Evolutionary conservation across 2,113 vertebrate species (phyloP).

Genomic region (Pollachius pollachius): DNA sequence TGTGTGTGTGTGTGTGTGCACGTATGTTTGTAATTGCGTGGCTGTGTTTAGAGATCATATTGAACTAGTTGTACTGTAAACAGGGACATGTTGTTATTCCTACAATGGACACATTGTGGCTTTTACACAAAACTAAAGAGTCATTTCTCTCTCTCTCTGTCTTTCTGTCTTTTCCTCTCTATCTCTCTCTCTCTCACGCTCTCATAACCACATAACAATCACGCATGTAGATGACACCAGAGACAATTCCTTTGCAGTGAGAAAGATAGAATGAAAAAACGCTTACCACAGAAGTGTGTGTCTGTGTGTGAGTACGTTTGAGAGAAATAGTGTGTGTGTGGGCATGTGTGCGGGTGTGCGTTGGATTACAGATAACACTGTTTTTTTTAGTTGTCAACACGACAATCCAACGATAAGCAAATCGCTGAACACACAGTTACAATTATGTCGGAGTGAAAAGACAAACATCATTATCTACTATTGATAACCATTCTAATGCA

Average conservation of each 20-base stretch:
- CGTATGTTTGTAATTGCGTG: too few species aligned
- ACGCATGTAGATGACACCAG: constrained; percentile 1
- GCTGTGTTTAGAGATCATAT: background rate
- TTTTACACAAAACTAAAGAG: constrained; percentile 49
- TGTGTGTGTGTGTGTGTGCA: too few species aligned
- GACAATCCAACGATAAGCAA: constrained; percentile 18
- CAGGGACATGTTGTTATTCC: constrained; percentile 37
- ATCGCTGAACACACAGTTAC: constrained; percentile 7
- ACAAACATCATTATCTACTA: constrained; percentile 33
- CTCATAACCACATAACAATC: constrained; percentile 21
- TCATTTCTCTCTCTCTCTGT: constrained; percentile 28
- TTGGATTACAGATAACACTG: constrained; percentile 13
- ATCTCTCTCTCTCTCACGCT: background rate
- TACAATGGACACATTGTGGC: constrained; percentile 67
- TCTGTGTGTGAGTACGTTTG: background rate
- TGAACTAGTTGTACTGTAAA: constrained; percentile 1
- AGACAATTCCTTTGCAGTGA: background rate
- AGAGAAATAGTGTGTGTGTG: background rate
- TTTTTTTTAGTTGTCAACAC: constrained; percentile 23
- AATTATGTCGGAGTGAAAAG: constrained; percentile 4
- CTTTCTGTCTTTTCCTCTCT: constrained; percentile 2
- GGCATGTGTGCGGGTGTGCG: constrained; percentile 3
- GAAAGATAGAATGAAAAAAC: background rate
- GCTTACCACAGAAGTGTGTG: background rate
- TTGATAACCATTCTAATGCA: constrained; percentile 10